Conservation (phyloP, 2,888 invertebrate genomes). For the Molorchus minor region DNA sequence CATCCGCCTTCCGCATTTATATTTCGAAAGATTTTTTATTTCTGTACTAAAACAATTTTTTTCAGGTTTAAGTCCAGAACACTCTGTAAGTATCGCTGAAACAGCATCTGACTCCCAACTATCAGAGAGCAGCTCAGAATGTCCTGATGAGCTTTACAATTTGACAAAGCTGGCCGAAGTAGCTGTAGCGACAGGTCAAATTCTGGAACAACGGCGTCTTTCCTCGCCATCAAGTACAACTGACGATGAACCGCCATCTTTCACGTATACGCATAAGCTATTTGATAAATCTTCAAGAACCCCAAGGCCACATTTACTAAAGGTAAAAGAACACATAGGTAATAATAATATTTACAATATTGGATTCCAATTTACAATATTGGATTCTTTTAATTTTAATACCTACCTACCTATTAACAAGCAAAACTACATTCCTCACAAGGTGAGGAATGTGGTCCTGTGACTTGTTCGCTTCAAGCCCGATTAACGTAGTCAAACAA, state of each 20-base stretch:
- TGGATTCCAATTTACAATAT: too few species aligned
- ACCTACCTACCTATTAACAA: too few species aligned
- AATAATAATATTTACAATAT: too few species aligned
- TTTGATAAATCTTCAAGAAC: conserved; percentile 61
- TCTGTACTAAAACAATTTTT: too few species aligned
- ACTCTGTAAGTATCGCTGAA: conserved; percentile 61
- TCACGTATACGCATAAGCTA: conserved; percentile 61
- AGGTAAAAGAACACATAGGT: conserved; percentile 45
- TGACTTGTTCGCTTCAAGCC: too few species aligned
- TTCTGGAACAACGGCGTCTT: conserved; percentile 62
- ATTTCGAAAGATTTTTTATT: too few species aligned
- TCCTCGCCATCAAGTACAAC: conserved; percentile 44
- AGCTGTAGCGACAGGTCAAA: conserved; percentile 70
- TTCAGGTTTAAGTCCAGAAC: conserved; percentile 61
- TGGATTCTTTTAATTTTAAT: too few species aligned
- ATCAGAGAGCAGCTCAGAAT: conserved; percentile 59
- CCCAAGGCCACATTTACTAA: conserved; percentile 56
- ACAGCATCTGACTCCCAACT: conserved; percentile 44
- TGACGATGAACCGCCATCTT: conserved; percentile 48
- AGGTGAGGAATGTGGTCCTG: too few species aligned
- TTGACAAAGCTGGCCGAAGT: conserved; percentile 80
- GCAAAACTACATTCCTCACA: too few species aligned
- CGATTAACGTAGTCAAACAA: too few species aligned
- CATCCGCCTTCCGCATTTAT: too few species aligned
- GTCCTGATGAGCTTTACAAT: conserved; percentile 76